Conservation (phyloP, 2,797 vertebrate species). For the Apodemus agrarius region DNA sequence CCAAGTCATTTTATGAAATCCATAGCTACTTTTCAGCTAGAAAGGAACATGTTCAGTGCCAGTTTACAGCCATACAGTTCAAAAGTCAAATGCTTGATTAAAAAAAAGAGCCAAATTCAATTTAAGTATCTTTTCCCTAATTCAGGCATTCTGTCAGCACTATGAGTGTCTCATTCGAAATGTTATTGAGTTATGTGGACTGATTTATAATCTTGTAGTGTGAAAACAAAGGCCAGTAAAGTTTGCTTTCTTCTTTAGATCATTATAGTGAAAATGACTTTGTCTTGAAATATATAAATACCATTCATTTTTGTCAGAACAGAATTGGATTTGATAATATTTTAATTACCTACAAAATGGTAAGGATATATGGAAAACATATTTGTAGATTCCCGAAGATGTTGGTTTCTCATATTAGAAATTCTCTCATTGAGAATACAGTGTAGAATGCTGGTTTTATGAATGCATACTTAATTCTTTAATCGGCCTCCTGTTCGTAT, state of each 20-base stretch:
- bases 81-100: slow-evolving; percentile 12
- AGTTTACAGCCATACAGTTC: neutral
- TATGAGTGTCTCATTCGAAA: neutral
- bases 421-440: neutral
- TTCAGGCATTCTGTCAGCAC: neutral
- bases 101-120: neutral
- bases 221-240: neutral
- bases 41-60: neutral
- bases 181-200: neutral
- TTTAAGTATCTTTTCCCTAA: neutral
- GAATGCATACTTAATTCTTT: neutral
- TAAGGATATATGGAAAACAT: neutral
- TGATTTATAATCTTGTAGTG: neutral
- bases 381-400: neutral
- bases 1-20: neutral
- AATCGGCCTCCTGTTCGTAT: neutral
- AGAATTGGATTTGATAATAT: neutral
- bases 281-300: neutral
- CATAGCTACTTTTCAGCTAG: neutral
- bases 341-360: neutral
- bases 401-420: slow-evolving; percentile 16
- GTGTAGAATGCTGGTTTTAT: neutral
- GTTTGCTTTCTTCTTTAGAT: neutral
- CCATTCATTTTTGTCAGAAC: neutral
- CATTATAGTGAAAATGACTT: neutral